phyloP scores from a whole-genome alignment of 2,113 vertebrate species.

The Neomonachus schauinslandi region DNA sequence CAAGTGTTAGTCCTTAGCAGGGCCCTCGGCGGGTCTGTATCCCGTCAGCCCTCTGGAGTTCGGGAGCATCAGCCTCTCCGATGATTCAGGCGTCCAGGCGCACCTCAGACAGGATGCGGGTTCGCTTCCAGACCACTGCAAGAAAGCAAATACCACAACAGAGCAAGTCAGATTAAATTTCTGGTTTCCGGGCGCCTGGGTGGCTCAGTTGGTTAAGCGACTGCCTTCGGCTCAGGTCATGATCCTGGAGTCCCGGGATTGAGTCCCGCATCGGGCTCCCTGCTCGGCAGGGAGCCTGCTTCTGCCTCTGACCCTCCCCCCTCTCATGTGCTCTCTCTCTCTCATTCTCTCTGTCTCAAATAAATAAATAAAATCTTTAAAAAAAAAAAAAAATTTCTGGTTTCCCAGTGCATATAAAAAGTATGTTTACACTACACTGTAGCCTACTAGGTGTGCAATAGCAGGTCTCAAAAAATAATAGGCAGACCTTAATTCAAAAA shows the following conservation, averaged over 20 bases:
- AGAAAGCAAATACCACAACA: background rate
- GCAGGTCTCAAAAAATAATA: background rate
- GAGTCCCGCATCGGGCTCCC: too few relatives aligned
- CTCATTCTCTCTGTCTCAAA: too few relatives aligned
- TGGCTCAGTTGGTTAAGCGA: too few relatives aligned
- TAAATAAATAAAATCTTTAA: too few relatives aligned
- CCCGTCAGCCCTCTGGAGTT: background rate
- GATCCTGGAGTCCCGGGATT: too few relatives aligned
- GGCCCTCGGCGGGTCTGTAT: background rate
- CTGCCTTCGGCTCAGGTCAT: too few relatives aligned
- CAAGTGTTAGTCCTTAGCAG: background rate
- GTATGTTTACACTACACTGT: background rate
- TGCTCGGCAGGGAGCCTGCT: too few relatives aligned
- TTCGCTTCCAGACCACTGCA: background rate
- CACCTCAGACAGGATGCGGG: background rate
- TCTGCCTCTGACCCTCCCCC: too few relatives aligned
- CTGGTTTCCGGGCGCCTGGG: too few relatives aligned
- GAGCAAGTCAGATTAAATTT: background rate
- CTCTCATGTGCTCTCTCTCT: too few relatives aligned
- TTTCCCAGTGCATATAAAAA: background rate
- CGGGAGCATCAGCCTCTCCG: background rate
- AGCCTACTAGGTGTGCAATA: background rate
- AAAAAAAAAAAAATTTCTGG: background rate
- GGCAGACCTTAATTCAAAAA: background rate
- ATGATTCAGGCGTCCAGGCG: background rate